Conservation (phyloP, 2,797 vertebrate species). For the Halcyon badia region DNA sequence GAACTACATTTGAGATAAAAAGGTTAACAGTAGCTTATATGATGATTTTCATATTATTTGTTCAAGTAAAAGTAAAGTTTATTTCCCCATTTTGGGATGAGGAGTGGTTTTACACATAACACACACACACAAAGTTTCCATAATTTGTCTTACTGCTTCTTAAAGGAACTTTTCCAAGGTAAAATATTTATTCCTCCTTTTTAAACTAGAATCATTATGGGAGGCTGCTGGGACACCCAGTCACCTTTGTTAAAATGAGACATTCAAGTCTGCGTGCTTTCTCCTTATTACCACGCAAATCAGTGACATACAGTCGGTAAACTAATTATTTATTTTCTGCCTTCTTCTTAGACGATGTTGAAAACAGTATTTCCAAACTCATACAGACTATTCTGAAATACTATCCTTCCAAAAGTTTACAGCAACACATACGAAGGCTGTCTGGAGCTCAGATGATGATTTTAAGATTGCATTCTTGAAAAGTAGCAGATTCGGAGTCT, state of each 20-base stretch:
- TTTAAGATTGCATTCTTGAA: slow-evolving; percentile 33
- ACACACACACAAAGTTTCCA: slow-evolving; percentile 27
- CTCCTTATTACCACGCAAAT: background rate
- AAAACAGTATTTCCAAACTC: slow-evolving; percentile 40
- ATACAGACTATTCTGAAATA: slow-evolving; percentile 44
- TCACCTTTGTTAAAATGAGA: background rate
- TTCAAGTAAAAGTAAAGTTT: slow-evolving; percentile 64
- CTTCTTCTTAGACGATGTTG: background rate
- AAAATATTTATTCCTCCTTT: slow-evolving; percentile 55
- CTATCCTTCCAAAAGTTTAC: slow-evolving; percentile 52
- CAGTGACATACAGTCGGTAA: background rate
- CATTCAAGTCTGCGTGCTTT: background rate
- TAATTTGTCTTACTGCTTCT: slow-evolving; percentile 41
- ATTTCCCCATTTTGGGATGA: slow-evolving; percentile 61
- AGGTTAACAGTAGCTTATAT: slow-evolving; percentile 75
- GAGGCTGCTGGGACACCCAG: background rate
- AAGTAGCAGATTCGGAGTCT: background rate
- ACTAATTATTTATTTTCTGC: background rate
- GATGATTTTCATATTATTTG: slow-evolving; percentile 63
- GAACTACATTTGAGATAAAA: slow-evolving; percentile 72
- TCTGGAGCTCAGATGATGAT: slow-evolving; percentile 6
- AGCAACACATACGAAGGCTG: slow-evolving; percentile 12
- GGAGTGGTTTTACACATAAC: slow-evolving; percentile 27
- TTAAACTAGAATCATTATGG: slow-evolving; percentile 25
- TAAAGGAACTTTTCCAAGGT: slow-evolving; percentile 49